Base-by-base conservation (phyloP, 2,113 vertebrate genomes). In the Monopterus albus region DNA sequence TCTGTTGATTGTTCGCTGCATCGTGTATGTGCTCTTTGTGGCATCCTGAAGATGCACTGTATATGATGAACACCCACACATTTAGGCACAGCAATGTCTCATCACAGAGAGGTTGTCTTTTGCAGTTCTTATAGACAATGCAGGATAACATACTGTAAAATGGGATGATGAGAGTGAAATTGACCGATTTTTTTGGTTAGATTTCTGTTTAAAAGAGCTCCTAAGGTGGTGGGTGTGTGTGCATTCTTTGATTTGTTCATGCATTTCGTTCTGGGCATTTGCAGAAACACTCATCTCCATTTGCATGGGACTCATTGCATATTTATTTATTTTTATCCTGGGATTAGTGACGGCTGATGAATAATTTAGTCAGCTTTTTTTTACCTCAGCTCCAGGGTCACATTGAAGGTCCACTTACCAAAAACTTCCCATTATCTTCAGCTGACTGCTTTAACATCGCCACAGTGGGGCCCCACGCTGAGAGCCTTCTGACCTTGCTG, bases 291-390 rank as follows among this genome's bases (percentile, higher is more conserved):
- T 42, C 42, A 5, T 63, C 50, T 72, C 81, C 39, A 85, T 91
- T 87, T 90, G 67, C 76, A 86, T 85, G 67, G 45, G 75, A 81
- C 75, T 85, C 86, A 87, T 91, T 58, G 51, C 68, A 50, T 78
- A 89, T 89, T 87, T 88, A 85, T 91, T 79, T 60, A 75, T 65
- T 78, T 70, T 76, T 78, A 74, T 51, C 86, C 84, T 86, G 61
- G 78, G 88, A 91, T 91, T 88, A 83, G 90, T 89, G 91, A 72
- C 56, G 49, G 75, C 65, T 64, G 47, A 82, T 92, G 73, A 90
- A 93, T 92, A 87, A 91, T 92, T 91, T 79, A 92, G 43, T 80
- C 58, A 42, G 64, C 74, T 80, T 72, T 87, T 72, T 87, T 88
- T 78, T 77, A 69, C 81, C 74, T 85, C 40, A 39, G 74, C 62